These are phyloP conservation scores for Oncorhynchus tshawytscha DNA, from an alignment of 2,113 vertebrate species.

Conservation along the genomic window DNA sequence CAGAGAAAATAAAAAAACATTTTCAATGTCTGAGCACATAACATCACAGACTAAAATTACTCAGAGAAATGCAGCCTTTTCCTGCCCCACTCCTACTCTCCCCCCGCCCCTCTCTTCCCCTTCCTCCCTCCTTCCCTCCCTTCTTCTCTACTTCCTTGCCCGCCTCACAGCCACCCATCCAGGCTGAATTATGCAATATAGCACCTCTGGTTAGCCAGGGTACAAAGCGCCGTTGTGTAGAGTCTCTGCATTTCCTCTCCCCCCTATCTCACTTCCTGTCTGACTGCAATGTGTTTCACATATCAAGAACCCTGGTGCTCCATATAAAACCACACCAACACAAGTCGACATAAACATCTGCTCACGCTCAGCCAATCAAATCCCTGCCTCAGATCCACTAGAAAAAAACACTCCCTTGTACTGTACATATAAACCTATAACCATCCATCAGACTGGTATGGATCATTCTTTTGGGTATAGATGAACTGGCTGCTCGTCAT, in stretches of 20 bases:
- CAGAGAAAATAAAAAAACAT: slow-evolving; percentile 53
- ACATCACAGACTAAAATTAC: slow-evolving; percentile 59
- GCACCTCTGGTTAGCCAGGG: slow-evolving; percentile 26
- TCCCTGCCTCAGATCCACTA: slow-evolving; percentile 13
- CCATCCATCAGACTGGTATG: not conserved
- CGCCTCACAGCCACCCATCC: slow-evolving; percentile 3
- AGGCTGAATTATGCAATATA: slow-evolving; percentile 21
- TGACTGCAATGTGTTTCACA: slow-evolving; percentile 39
- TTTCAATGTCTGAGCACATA: slow-evolving; percentile 46
- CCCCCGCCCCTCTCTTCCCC: slow-evolving; percentile 3
- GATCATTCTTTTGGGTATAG: not conserved
- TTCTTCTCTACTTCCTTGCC: not conserved
- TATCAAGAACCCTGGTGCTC: slow-evolving; percentile 18
- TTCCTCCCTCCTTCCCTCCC: not conserved
- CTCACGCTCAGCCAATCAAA: not conserved
- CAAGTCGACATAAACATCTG: slow-evolving; percentile 4
- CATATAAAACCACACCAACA: slow-evolving; percentile 14
- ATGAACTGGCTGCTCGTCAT: not conserved
- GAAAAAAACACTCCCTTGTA: slow-evolving; percentile 1
- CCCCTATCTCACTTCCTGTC: slow-evolving; percentile 37
- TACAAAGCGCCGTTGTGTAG: slow-evolving; percentile 58
- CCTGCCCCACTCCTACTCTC: slow-evolving; percentile 23
- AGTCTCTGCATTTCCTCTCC: slow-evolving; percentile 53
- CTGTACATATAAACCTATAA: not conserved
- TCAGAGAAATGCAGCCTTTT: slow-evolving; percentile 48